These are phyloP conservation scores for Apis dorsata DNA, from an alignment of 1,140 invertebrate species.

Conservation along the genomic window DNA sequence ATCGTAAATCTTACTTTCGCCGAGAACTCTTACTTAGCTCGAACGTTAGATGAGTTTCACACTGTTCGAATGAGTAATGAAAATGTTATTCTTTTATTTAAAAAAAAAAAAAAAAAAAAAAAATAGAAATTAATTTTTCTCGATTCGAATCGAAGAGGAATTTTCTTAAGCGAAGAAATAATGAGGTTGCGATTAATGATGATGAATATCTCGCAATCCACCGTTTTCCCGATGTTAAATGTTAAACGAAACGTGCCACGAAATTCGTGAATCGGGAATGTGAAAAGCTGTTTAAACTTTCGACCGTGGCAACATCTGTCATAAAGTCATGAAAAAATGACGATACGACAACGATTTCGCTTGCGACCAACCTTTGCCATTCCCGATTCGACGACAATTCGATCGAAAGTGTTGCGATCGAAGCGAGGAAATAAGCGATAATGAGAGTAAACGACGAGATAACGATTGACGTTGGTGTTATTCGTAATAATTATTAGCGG, in stretches of 20 bases:
- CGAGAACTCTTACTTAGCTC: background rate
- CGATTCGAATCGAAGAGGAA: background rate
- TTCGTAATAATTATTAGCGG: slow-evolving; percentile 17
- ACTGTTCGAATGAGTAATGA: background rate
- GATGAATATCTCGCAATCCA: background rate
- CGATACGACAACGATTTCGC: background rate
- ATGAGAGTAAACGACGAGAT: background rate
- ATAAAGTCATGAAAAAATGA: background rate
- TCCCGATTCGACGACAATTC: background rate
- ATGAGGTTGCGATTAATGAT: no score
- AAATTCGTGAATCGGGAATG: slow-evolving; percentile 21
- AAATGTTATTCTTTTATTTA: background rate
- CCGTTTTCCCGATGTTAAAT: background rate
- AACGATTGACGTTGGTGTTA: slow-evolving; percentile 19
- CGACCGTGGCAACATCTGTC: background rate
- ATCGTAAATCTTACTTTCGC: slow-evolving; percentile 31
- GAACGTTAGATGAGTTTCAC: slow-evolving; percentile 17
- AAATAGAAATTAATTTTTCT: no score
- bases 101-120: no score
- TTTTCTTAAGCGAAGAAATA: background rate
- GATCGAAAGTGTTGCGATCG: background rate
- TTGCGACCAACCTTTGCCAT: slow-evolving; percentile 9
- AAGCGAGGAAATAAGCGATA: background rate
- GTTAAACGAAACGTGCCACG: background rate
- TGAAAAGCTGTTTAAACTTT: background rate